Evolutionary conservation across 2,113 vertebrate genomes (phyloP).

Genomic region (Chaenocephalus aceratus): DNA sequence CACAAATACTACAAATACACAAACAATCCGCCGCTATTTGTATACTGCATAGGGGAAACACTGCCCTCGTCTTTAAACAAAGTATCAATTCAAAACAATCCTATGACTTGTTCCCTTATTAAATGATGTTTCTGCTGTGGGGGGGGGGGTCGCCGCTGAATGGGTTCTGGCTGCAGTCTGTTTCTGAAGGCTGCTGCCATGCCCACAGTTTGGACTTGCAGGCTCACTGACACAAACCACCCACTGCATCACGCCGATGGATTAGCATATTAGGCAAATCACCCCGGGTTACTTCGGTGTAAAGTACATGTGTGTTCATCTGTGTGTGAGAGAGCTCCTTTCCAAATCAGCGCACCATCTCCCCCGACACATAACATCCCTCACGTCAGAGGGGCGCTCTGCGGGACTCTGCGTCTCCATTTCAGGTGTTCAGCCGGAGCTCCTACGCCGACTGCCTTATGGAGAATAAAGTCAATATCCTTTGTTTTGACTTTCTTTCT

Average conservation of each 20-base stretch:
- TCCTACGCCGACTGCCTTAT: not conserved
- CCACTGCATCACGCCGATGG: slow-evolving; percentile 54
- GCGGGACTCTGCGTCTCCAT: not conserved
- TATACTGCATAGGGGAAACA: too few species aligned
- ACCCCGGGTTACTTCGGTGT: slow-evolving; percentile 35
- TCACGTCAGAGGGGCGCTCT: not conserved
- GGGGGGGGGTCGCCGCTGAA: slow-evolving; percentile 6
- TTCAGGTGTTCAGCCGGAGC: not conserved
- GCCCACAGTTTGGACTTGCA: slow-evolving; percentile 11
- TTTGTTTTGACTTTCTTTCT: slow-evolving; percentile 23
- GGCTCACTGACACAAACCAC: slow-evolving; percentile 59
- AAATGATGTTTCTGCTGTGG: not conserved
- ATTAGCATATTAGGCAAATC: slow-evolving; percentile 75
- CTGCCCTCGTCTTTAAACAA: not conserved
- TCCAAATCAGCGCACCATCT: slow-evolving; percentile 24
- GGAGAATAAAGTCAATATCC: slow-evolving; percentile 4
- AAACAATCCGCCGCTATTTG: too few species aligned
- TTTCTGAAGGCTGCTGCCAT: not conserved
- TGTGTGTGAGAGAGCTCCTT: slow-evolving; percentile 6
- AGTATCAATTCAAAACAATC: not conserved
- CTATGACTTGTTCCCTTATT: not conserved
- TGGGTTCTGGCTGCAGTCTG: slow-evolving; percentile 12
- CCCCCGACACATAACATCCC: slow-evolving; percentile 6
- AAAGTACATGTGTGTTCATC: slow-evolving; percentile 29
- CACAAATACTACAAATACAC: too few species aligned